Evolutionary conservation across 1,140 invertebrate species (phyloP).

Genomic region (Tetramorium simillimum): DNA sequence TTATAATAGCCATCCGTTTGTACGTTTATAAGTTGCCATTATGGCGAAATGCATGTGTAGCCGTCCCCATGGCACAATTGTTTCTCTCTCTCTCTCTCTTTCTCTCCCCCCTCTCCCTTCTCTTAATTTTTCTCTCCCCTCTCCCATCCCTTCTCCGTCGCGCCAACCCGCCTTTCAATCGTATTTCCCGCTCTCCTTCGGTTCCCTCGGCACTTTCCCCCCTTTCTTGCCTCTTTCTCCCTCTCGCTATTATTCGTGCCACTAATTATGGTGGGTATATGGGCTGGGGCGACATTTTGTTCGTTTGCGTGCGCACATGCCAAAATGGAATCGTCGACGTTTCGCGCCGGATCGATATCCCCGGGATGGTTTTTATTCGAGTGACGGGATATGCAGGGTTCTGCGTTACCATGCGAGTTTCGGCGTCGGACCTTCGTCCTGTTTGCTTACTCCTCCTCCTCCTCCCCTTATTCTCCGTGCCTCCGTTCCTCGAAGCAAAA

Average conservation of each 20-base stretch:
- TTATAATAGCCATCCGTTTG: neutral
- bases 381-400: conserved; percentile 28
- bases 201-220: conserved; percentile 46
- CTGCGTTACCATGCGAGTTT: conserved; percentile 63
- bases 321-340: conserved; percentile 78
- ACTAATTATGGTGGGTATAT: conserved; percentile 83
- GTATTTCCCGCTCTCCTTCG: conserved; percentile 68
- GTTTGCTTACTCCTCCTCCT: neutral
- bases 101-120: conserved; percentile 66
- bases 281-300: conserved; percentile 83
- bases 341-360: conserved; percentile 70
- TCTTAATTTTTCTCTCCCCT: conserved; percentile 62
- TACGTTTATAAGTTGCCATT: conserved; percentile 71
- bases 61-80: conserved; percentile 72
- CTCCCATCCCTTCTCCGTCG: conserved; percentile 50
- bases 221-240: conserved; percentile 50
- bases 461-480: neutral
- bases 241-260: conserved; percentile 39
- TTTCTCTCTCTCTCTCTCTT: conserved; percentile 70
- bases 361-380: conserved; percentile 35
- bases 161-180: conserved; percentile 68
- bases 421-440: neutral
- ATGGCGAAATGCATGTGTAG: conserved; percentile 77
- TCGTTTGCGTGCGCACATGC: conserved; percentile 69
- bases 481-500: too few species aligned